Evolutionary conservation across 2,888 invertebrate species (phyloP).

Genomic region (Antheraea assamensis): DNA sequence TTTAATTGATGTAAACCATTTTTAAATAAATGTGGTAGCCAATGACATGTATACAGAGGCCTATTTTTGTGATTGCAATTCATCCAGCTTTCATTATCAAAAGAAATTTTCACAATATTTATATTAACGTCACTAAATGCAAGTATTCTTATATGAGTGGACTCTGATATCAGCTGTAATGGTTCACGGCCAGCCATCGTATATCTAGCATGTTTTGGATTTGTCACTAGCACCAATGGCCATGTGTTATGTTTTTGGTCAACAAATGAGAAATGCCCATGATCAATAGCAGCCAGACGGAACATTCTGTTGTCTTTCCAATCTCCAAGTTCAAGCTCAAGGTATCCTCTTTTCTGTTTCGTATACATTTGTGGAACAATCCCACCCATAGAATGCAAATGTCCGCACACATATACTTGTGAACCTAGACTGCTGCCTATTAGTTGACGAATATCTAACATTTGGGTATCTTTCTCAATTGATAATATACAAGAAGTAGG

Average conservation of each 20-base stretch:
- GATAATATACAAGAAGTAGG: slow-evolving; percentile 93
- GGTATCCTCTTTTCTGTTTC: slow-evolving; percentile 89
- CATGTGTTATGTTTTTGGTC: slow-evolving; percentile 89
- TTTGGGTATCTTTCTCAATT: slow-evolving; percentile 73
- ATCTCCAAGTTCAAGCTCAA: slow-evolving; percentile 95
- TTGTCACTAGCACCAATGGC: slow-evolving; percentile 93
- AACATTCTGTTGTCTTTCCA: slow-evolving; percentile 96
- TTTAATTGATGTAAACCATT: slow-evolving; percentile 86
- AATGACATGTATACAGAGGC: slow-evolving; percentile 87
- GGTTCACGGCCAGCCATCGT: slow-evolving; percentile 89
- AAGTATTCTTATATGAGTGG: slow-evolving; percentile 91
- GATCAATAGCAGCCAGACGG: slow-evolving; percentile 92
- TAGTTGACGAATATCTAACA: slow-evolving; percentile 77
- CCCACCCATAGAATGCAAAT: slow-evolving; percentile 92
- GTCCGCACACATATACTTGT: slow-evolving; percentile 93
- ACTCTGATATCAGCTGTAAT: slow-evolving; percentile 83
- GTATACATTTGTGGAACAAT: slow-evolving; percentile 93
- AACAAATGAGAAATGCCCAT: slow-evolving; percentile 92
- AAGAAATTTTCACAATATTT: slow-evolving; percentile 84
- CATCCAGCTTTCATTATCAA: slow-evolving; percentile 85
- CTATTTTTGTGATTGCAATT: slow-evolving; percentile 83
- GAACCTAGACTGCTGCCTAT: slow-evolving; percentile 83
- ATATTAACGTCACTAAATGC: slow-evolving; percentile 88
- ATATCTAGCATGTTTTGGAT: slow-evolving; percentile 93
- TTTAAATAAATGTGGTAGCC: slow-evolving; percentile 86